These are phyloP conservation scores for Bombus breviceps DNA, from an alignment of 1,140 invertebrate species.

Conservation along the genomic window DNA sequence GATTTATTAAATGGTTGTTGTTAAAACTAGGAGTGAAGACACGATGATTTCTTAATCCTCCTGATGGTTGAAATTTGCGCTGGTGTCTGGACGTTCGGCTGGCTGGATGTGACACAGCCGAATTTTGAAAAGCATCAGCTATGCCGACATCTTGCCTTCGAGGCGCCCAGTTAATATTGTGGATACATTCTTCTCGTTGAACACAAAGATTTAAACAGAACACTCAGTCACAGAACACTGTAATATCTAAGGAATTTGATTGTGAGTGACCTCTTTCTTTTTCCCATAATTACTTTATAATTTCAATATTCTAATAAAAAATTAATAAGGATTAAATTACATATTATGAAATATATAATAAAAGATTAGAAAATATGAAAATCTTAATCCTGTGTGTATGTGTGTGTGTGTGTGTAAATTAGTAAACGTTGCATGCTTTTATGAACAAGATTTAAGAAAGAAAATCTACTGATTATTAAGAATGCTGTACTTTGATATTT, in stretches of 20 bases:
- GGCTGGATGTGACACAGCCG: slow-evolving; percentile 83
- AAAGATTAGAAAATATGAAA: background rate
- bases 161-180: slow-evolving; percentile 69
- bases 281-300: background rate
- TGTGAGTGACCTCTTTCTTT: background rate
- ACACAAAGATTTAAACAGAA: slow-evolving; percentile 1
- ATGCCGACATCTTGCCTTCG: slow-evolving; percentile 83
- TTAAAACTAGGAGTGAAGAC: background rate
- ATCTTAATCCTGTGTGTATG: no score
- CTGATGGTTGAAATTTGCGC: slow-evolving; percentile 20
- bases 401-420: no score
- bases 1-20: background rate
- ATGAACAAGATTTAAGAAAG: no score
- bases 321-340: background rate
- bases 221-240: background rate
- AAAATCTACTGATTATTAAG: no score
- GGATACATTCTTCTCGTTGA: background rate
- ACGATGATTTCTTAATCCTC: background rate
- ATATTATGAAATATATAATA: background rate
- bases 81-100: slow-evolving; percentile 75
- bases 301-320: background rate
- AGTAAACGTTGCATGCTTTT: no score
- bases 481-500: no score
- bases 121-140: slow-evolving; percentile 80
- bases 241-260: background rate